These are phyloP conservation scores for Eumacrocentrus americanus DNA, from an alignment of 2,888 invertebrate species.

Conservation along the genomic window DNA sequence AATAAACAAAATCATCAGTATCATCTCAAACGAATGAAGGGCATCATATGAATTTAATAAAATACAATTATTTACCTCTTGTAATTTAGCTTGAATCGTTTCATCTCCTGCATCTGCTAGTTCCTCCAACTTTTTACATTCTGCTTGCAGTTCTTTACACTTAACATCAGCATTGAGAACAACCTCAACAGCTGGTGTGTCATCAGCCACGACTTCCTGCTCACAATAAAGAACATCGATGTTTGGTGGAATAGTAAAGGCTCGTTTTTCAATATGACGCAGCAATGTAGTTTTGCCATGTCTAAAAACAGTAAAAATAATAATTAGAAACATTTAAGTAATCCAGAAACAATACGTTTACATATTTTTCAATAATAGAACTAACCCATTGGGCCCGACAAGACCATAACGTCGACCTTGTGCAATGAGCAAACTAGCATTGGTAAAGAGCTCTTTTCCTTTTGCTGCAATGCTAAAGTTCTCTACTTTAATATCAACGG, in stretches of 20 bases:
- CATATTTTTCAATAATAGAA: conserved; percentile 15
- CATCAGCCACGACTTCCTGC: conserved; percentile 96
- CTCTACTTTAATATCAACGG: conserved; percentile 97
- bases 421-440: conserved; percentile 92
- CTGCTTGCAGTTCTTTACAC: conserved; percentile 79
- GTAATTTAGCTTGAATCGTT: conserved; percentile 77
- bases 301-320: conserved; percentile 60
- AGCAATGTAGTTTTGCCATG: conserved; percentile 98
- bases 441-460: conserved; percentile 96
- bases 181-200: conserved; percentile 90
- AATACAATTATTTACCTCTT: conserved; percentile 67
- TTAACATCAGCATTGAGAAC: conserved; percentile 93
- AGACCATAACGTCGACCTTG: conserved; percentile 94
- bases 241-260: conserved; percentile 92
- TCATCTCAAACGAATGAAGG: no score
- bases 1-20: conserved; percentile 1
- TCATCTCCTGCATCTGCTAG: conserved; percentile 75
- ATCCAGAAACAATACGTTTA: background rate
- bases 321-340: background rate
- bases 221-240: conserved; percentile 97
- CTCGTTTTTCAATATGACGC: conserved; percentile 88
- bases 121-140: conserved; percentile 82
- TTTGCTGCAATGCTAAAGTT: conserved; percentile 97
- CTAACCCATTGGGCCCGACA: conserved; percentile 95
- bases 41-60: background rate